phyloP scores from a whole-genome alignment of 92 coral and sea anemone genomes.

The Galaxea fascicularis region DNA sequence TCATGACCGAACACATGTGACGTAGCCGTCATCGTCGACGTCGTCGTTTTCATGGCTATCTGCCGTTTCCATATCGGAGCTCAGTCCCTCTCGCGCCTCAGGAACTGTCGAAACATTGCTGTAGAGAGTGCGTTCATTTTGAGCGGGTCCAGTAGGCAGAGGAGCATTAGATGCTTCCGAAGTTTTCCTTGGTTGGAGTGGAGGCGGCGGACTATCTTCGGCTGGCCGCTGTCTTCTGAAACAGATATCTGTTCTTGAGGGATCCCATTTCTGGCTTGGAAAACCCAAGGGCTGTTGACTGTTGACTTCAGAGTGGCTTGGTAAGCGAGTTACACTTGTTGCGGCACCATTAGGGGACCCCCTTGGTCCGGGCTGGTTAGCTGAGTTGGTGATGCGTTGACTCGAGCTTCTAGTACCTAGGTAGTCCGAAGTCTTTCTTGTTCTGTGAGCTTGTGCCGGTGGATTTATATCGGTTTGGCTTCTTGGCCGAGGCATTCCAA shows the following conservation, averaged over 20 bases:
- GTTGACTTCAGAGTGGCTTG: neutral
- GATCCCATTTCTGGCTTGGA: neutral
- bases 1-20: neutral
- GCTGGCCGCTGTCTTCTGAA: neutral
- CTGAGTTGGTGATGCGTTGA: neutral
- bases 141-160: neutral
- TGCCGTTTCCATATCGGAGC: neutral
- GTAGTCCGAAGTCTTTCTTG: neutral
- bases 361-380: neutral
- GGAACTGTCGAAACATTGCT: neutral
- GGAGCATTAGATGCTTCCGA: neutral
- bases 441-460: neutral
- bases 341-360: neutral
- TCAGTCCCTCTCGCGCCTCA: neutral
- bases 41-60: neutral
- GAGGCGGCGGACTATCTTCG: neutral
- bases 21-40: neutral
- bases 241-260: constrained; percentile 1
- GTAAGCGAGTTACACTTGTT: neutral
- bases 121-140: neutral
- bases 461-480: neutral
- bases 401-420: neutral
- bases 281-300: neutral
- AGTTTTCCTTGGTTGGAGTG: neutral
- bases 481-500: neutral